phyloP scores from a whole-genome alignment of 2,888 invertebrate genomes.

The Sinentomon sp. region DNA sequence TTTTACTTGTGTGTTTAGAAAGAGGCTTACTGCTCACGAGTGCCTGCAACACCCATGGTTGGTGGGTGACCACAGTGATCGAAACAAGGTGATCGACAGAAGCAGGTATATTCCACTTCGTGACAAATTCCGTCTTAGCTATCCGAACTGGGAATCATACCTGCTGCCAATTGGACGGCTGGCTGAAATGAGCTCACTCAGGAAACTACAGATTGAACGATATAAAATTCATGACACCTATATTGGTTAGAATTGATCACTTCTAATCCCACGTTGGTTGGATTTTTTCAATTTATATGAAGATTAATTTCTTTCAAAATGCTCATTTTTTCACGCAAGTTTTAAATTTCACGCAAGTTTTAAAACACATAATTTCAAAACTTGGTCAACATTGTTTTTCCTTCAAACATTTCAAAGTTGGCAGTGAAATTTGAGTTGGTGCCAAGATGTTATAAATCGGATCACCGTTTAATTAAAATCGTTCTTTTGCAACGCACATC shows the following conservation, averaged over 20 bases:
- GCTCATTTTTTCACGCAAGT: too few relatives aligned
- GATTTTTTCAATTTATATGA: too few relatives aligned
- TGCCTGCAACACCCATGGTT: constrained; percentile 87
- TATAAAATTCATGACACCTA: constrained; percentile 87
- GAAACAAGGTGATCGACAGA: constrained; percentile 48
- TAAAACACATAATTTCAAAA: too few relatives aligned
- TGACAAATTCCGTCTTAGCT: constrained; percentile 56
- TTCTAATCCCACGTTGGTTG: not conserved
- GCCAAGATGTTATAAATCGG: not conserved
- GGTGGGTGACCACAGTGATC: constrained; percentile 48
- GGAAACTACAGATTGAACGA: constrained; percentile 82
- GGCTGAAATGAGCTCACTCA: constrained; percentile 85
- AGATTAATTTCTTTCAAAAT: too few relatives aligned
- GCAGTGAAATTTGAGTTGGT: too few relatives aligned
- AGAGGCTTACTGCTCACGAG: constrained; percentile 94
- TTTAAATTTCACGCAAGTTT: too few relatives aligned
- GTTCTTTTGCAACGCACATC: too few relatives aligned
- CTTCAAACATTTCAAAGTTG: too few relatives aligned
- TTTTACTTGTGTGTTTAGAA: constrained; percentile 26
- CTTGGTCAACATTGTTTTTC: too few relatives aligned
- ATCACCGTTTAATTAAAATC: too few relatives aligned
- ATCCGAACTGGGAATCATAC: constrained; percentile 52
- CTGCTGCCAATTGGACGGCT: constrained; percentile 81
- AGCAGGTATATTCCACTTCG: constrained; percentile 62
- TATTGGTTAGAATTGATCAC: constrained; percentile 36